Percentiles rank a stretch among this genome's conserved stretches.
These are phyloP conservation scores for Pipistrellus nathusii DNA, from an alignment of 2,797 vertebrate genomes.

Conservation along the genomic window DNA sequence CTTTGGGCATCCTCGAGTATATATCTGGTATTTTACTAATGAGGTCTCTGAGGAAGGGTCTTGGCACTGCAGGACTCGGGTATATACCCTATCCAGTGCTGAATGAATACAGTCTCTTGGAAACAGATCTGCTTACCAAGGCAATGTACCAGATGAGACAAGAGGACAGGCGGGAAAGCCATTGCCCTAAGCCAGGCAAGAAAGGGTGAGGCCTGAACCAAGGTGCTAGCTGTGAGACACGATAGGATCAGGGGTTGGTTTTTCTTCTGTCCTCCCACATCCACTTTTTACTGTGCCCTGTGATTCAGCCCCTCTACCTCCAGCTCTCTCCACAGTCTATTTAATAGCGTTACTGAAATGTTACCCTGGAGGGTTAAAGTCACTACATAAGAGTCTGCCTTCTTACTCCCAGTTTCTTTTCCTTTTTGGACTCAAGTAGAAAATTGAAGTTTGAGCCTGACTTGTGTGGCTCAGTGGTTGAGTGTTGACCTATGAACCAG, in stretches of 20 bases:
- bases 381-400: not conserved
- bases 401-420: not conserved
- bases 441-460: not conserved
- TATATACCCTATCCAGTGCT: not conserved
- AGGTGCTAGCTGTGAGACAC: not conserved
- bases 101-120: not conserved
- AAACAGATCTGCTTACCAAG: conserved; percentile 14
- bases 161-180: not conserved
- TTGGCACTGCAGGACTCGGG: not conserved
- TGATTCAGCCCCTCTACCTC: not conserved
- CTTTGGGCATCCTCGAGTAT: not conserved
- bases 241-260: not conserved
- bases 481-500: too few relatives aligned
- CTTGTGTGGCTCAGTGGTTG: too few relatives aligned
- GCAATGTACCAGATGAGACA: not conserved
- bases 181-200: not conserved
- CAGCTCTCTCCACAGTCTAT: not conserved
- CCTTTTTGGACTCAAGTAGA: conserved; percentile 9
- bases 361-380: conserved; percentile 19
- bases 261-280: not conserved
- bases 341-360: not conserved
- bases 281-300: not conserved
- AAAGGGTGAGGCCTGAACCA: not conserved
- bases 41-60: not conserved
- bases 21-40: not conserved